These are phyloP conservation scores for Lethenteron camtschaticum DNA, from an alignment of 2,113 vertebrate species.

Conservation along the genomic window DNA sequence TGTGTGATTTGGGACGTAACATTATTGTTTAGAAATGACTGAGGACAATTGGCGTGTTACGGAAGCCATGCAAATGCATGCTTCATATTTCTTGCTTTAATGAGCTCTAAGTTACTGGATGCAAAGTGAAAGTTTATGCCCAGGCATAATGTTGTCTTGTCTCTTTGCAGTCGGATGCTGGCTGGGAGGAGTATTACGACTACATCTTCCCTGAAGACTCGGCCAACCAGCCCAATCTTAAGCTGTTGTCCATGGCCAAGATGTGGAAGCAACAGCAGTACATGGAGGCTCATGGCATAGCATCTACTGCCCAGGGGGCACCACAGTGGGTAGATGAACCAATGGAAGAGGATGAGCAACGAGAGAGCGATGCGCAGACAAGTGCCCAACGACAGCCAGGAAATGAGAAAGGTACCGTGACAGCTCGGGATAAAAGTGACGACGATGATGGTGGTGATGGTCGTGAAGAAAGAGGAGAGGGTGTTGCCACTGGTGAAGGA, in stretches of 20 bases:
- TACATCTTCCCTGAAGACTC: conserved; percentile 97
- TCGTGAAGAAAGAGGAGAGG: not conserved
- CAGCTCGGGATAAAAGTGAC: not conserved
- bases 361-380: no score
- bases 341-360: no score
- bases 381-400: no score
- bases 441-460: not conserved
- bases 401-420: not conserved
- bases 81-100: no score
- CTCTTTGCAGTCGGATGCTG: conserved; percentile 52
- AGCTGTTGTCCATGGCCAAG: conserved; percentile 88
- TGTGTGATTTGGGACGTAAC: not conserved
- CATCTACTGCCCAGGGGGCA: no score
- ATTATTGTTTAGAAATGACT: no score
- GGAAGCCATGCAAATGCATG: no score
- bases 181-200: conserved; percentile 96
- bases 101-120: not conserved
- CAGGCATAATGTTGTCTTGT: not conserved
- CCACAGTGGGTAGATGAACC: no score
- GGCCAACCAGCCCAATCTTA: conserved; percentile 93
- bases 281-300: conserved; percentile 14
- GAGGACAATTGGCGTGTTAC: no score
- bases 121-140: not conserved
- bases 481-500: not conserved
- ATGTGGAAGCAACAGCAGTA: conserved; percentile 76